A percentile compares a stretch with the other conserved stretches of the same genome.
phyloP scores from a whole-genome alignment of 2,888 invertebrate genomes.

The Lasioglossum malachurum region DNA sequence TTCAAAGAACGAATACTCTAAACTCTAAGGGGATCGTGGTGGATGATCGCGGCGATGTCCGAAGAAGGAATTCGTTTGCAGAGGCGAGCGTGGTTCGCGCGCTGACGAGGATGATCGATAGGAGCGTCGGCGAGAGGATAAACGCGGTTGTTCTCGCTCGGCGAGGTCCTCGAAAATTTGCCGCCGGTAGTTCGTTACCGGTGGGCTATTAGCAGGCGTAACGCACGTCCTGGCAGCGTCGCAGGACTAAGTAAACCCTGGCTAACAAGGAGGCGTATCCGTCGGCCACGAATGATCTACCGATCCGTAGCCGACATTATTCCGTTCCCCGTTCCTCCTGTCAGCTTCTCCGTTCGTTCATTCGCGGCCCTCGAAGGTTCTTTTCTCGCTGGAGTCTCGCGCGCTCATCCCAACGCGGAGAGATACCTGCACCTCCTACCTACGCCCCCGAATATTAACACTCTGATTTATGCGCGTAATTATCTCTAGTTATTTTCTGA shows the following conservation, averaged over 20 bases:
- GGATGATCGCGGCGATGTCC: slow-evolving; percentile 39
- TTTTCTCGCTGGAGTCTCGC: slow-evolving; percentile 18
- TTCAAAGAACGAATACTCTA: neutral
- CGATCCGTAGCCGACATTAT: slow-evolving; percentile 78
- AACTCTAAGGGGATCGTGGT: neutral
- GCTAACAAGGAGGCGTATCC: slow-evolving; percentile 84
- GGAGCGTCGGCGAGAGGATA: slow-evolving; percentile 67
- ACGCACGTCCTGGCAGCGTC: slow-evolving; percentile 81
- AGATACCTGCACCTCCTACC: slow-evolving; percentile 72
- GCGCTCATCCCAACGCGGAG: slow-evolving; percentile 17
- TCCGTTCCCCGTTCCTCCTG: slow-evolving; percentile 50
- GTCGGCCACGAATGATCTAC: slow-evolving; percentile 81
- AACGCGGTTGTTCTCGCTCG: slow-evolving; percentile 67
- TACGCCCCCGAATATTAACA: slow-evolving; percentile 84
- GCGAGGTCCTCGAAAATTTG: slow-evolving; percentile 70
- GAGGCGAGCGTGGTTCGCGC: slow-evolving; percentile 54
- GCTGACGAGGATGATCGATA: slow-evolving; percentile 72
- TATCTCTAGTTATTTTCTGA: slow-evolving; percentile 83
- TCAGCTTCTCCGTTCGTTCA: neutral
- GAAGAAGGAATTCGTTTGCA: slow-evolving; percentile 65
- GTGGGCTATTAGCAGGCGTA: slow-evolving; percentile 84
- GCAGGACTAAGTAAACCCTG: slow-evolving; percentile 81
- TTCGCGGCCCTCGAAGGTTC: neutral
- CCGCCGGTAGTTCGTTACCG: slow-evolving; percentile 83
- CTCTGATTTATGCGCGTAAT: slow-evolving; percentile 85